Evolutionary conservation across 2,113 vertebrate genomes (phyloP), one percentile per base, ranked within the genome.

Genomic region (Piaya cayana): DNA sequence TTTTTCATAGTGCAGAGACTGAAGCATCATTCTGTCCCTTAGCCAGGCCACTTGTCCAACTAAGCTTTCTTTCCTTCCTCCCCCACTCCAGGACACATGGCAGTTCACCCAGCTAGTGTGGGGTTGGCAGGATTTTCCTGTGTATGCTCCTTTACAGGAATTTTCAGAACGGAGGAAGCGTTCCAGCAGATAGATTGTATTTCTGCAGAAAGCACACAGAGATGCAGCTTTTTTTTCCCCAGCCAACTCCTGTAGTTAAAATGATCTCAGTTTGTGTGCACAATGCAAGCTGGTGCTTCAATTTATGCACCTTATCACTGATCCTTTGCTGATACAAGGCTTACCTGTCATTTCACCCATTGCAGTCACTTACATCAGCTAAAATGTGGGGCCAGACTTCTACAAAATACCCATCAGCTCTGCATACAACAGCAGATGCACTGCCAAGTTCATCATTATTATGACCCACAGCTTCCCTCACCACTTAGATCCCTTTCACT

Each of bases 51-150:
- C 83, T 79, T 86, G 79, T 86, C 83, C 92, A 93, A 88, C 84
- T 22, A 1, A 49, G 45, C 72, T 59, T 80, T 95, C 68, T 88
- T 95, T 95, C 76, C 92, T 88, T 95, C 86, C 94, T 95, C 56
- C 84, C 39, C 58, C 86, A 82, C 89, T 91, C 89, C 93, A 95
- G 94, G 77, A 87, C 65, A 52, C 92, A 90, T 94, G 88, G 91
- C 95, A 93, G 50, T 42, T 53, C 50, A 83, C 55, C 50, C 86
- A 88, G 55, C n/a, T 62, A 74, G 60, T 26, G 6, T 8, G 36
- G 43, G 81, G 47, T 86, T 93, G 92, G 78, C 87, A 91, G 30
- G 37, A 63, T 79, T 90, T 88, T 88, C 50, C 60, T 56, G 37
- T 83, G 39, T 60, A 10, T 17, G 9, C 21, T 84, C 20, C 68